Percentiles rank a stretch among this genome's conserved stretches.
phyloP scores from a whole-genome alignment of 2,797 vertebrate genomes.

The Rhabdophis nuchalis region DNA sequence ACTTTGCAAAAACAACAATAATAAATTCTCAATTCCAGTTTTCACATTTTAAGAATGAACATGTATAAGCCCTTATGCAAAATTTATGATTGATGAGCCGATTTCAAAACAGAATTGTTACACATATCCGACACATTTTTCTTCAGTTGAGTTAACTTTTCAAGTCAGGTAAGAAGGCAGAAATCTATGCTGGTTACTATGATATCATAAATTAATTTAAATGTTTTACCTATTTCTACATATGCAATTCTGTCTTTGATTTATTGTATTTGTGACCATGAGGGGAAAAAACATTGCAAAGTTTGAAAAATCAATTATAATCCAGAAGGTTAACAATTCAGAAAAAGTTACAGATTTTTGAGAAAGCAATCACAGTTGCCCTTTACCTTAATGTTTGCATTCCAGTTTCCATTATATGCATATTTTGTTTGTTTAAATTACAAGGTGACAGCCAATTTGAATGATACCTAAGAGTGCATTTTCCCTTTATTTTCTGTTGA shows the following conservation, averaged over 20 bases:
- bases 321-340: not conserved
- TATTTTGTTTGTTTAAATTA: not conserved
- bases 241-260: conserved; percentile 3
- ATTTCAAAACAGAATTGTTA: not conserved
- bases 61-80: not conserved
- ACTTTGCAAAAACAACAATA: not conserved
- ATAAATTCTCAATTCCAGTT: not conserved
- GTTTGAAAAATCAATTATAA: conserved; percentile 10
- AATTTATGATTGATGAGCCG: not conserved
- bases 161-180: not conserved
- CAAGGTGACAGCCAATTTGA: not conserved
- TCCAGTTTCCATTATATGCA: not conserved
- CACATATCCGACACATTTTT: not conserved
- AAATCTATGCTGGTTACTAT: not conserved
- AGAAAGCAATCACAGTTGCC: not conserved
- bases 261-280: not conserved
- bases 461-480: fast-evolving
- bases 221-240: conserved; percentile 9
- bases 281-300: not conserved
- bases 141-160: not conserved
- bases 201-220: not conserved
- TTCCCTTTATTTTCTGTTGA: fast-evolving
- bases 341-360: not conserved
- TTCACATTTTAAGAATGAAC: not conserved
- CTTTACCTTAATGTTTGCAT: not conserved